Evolutionary conservation across 2,797 vertebrate species (phyloP).

Genomic region (Hyperoplus immaculatus): DNA sequence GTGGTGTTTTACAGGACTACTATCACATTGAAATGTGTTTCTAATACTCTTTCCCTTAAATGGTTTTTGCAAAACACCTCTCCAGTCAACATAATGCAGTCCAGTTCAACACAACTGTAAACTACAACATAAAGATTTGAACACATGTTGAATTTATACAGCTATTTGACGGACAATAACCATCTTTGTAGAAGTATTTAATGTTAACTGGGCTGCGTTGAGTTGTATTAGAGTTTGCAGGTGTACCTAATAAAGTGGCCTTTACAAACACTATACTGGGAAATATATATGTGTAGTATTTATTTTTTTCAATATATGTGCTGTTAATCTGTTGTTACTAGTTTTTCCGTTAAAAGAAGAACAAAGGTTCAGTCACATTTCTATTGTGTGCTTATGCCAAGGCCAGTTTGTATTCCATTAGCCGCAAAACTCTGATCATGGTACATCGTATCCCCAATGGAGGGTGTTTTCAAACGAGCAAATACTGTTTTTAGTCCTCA

Average conservation of each 20-base stretch:
- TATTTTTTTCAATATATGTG: not conserved
- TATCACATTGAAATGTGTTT: too few relatives aligned
- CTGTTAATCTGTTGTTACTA: not conserved
- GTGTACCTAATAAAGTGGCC: not conserved
- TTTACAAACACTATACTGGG: not conserved
- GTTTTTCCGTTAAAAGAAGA: not conserved
- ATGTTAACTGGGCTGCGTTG: not conserved
- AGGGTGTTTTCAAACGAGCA: not conserved
- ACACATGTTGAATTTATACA: not conserved
- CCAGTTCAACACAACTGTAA: not conserved
- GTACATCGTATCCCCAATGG: slow-evolving; percentile 9
- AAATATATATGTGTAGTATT: not conserved
- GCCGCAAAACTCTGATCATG: not conserved
- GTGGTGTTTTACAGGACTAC: not conserved
- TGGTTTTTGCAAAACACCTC: not conserved
- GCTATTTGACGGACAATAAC: too few relatives aligned
- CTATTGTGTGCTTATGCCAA: not conserved
- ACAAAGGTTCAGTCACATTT: not conserved
- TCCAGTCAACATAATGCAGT: not conserved
- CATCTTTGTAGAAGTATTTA: not conserved
- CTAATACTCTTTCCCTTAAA: too few relatives aligned
- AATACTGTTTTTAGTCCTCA: not conserved
- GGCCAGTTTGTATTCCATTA: slow-evolving; percentile 1
- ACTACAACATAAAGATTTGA: not conserved
- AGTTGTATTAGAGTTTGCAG: not conserved